Conservation (phyloP, 2,888 invertebrate species). For the Chironomus tentans region DNA sequence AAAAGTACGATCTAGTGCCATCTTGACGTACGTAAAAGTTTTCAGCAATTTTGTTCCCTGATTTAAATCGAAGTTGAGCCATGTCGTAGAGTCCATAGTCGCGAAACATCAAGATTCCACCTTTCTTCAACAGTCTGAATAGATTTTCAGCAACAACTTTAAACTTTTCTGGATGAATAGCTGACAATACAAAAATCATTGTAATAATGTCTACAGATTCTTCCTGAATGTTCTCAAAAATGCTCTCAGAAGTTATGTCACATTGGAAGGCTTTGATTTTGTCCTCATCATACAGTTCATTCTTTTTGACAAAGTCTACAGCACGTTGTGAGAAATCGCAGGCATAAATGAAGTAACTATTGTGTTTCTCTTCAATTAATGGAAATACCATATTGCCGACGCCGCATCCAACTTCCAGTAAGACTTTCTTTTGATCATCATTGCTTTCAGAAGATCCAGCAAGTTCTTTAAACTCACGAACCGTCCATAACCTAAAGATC, state of each 20-base stretch:
- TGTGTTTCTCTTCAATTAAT: conserved; percentile 63
- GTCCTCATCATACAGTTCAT: conserved; percentile 54
- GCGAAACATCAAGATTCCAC: conserved; percentile 75
- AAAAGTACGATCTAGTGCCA: conserved; percentile 85
- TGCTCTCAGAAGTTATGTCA: conserved; percentile 66
- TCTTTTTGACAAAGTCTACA: conserved; percentile 68
- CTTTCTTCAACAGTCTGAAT: conserved; percentile 54
- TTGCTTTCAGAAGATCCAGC: conserved; percentile 41
- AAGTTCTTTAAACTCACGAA: conserved; percentile 83
- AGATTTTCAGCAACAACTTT: conserved; percentile 53
- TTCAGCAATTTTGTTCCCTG: conserved; percentile 84
- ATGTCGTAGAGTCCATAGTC: conserved; percentile 95
- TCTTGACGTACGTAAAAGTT: conserved; percentile 95
- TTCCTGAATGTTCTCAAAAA: conserved; percentile 48
- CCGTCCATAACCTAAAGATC: conserved; percentile 62
- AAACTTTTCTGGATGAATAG: conserved; percentile 84
- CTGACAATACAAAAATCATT: conserved; percentile 90
- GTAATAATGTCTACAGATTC: conserved; percentile 68
- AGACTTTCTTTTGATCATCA: conserved; percentile 42
- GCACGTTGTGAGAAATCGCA: conserved; percentile 93
- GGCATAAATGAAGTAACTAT: conserved; percentile 65
- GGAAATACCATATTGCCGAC: conserved; percentile 96
- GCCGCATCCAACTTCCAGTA: conserved; percentile 88
- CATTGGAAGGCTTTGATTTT: conserved; percentile 71
- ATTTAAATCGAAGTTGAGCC: conserved; percentile 88